These are phyloP conservation scores for Coronaproctus castanopsis DNA, from an alignment of 2,888 invertebrate genomes.

Conservation along the genomic window DNA sequence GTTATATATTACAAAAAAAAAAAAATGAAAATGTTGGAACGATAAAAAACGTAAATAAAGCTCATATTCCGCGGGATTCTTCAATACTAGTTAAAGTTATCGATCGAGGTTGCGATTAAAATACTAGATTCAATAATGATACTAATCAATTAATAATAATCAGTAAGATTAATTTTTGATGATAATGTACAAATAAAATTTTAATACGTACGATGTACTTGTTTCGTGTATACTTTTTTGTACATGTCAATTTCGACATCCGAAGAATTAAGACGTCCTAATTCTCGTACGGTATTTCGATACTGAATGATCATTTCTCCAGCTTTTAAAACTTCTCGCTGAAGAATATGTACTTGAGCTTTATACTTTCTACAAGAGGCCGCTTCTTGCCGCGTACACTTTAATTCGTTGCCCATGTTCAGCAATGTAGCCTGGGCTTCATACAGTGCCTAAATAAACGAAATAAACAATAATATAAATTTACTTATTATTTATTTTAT, in stretches of 20 bases:
- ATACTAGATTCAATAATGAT: no score
- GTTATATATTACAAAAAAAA: no score
- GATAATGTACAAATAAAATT: neutral
- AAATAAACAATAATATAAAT: neutral
- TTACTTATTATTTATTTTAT: no score
- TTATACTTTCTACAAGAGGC: slow-evolving; percentile 31
- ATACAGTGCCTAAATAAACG: slow-evolving; percentile 23
- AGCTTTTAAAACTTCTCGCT: slow-evolving; percentile 31
- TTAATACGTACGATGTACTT: slow-evolving; percentile 1
- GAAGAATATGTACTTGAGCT: slow-evolving; percentile 33
- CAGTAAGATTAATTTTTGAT: no score
- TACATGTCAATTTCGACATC: neutral
- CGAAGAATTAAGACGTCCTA: neutral
- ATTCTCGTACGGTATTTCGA: neutral
- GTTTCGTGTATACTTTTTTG: neutral
- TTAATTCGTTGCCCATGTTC: slow-evolving; percentile 28
- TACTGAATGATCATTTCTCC: slow-evolving; percentile 25
- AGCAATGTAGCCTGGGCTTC: slow-evolving; percentile 28
- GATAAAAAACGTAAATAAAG: no score
- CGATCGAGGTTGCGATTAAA: no score
- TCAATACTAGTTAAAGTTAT: no score
- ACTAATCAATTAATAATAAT: no score
- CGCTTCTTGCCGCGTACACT: slow-evolving; percentile 30
- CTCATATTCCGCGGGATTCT: no score
- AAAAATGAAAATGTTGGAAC: no score